Evolutionary conservation across 2,888 invertebrate genomes (phyloP), one percentile per base, ranked within the genome.

Genomic region (Aromia moschata): DNA sequence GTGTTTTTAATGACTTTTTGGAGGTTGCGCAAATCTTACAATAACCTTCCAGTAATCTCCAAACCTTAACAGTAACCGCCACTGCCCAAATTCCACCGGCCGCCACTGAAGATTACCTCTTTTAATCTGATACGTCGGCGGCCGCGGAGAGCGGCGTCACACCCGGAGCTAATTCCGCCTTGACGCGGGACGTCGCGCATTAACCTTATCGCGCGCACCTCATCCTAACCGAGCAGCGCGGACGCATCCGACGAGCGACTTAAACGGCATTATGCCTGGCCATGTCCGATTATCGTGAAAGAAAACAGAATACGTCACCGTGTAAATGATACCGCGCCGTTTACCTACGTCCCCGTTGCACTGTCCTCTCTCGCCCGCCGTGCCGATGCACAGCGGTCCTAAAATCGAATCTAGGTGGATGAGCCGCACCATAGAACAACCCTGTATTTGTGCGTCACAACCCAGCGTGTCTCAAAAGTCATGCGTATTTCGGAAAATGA

Each of bases 201-300:
- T 53, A 53, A 60, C 57, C 56, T 67, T 63, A 64, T 69, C 60
- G 58, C 41, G 49, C 43, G 37, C 43, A 51, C 56, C 58, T 61
- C 60, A 56, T 62, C 59, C 61, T 60, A 55, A 53, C 43, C 33
- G 62, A 60, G 54, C 47, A 60, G 47, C 62, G 67, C 41, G 56
- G 56, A 54, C 47, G 72, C 72, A 72, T 71, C 58, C 58, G 70
- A 67, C 61, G 46, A 59, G 60, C 64, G 68, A 67, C 69, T 72
- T 71, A 72, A 58, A 61, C n/a, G n/a, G 47, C 66, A 68, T 70
- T 69, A 71, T 69, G 69, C 70, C 56, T 47, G 60, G 56, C 64
- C 64, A 67, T 71, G 72, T 66, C 58, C 65, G 17, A 60, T 62
- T 64, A 67, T 69, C 68, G 57, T 66, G 52, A 64, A 69, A 69